Conservation (phyloP, 2,113 vertebrate species). For the Hipposideros armiger region DNA sequence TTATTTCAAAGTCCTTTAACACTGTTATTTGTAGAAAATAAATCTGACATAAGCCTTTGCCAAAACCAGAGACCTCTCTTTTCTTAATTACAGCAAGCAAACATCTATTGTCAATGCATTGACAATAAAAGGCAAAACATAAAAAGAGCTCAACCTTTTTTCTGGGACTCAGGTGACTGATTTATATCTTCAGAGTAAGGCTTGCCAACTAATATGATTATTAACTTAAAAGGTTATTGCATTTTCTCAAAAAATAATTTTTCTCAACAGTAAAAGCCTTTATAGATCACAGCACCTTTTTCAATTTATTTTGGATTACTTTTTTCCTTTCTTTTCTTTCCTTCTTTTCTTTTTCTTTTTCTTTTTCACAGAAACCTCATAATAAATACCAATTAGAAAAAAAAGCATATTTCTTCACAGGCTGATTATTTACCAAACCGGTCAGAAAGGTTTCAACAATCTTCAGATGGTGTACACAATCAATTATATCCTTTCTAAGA, state of each 20-base stretch:
- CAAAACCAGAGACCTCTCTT: neutral
- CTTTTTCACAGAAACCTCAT: neutral
- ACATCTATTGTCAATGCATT: neutral
- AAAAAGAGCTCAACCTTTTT: constrained; percentile 16
- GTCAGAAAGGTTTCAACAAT: neutral
- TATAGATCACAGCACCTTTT: neutral
- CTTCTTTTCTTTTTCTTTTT: neutral
- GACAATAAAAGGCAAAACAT: neutral
- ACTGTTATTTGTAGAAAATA: constrained; percentile 58
- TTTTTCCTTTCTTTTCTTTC: neutral
- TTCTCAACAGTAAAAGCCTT: neutral
- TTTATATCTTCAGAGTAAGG: constrained; percentile 40
- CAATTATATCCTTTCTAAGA: constrained; percentile 6
- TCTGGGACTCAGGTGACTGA: neutral
- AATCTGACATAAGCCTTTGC: constrained; percentile 32
- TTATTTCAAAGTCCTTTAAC: constrained; percentile 60
- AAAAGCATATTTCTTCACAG: neutral
- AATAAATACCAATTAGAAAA: neutral
- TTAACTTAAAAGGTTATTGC: constrained; percentile 10
- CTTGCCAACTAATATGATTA: neutral
- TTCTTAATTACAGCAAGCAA: neutral
- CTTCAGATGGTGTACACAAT: neutral
- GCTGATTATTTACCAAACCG: neutral
- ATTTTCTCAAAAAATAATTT: constrained; percentile 22
- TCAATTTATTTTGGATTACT: neutral